phyloP scores from a whole-genome alignment of 2,797 vertebrate genomes.

The Limosa lapponica region DNA sequence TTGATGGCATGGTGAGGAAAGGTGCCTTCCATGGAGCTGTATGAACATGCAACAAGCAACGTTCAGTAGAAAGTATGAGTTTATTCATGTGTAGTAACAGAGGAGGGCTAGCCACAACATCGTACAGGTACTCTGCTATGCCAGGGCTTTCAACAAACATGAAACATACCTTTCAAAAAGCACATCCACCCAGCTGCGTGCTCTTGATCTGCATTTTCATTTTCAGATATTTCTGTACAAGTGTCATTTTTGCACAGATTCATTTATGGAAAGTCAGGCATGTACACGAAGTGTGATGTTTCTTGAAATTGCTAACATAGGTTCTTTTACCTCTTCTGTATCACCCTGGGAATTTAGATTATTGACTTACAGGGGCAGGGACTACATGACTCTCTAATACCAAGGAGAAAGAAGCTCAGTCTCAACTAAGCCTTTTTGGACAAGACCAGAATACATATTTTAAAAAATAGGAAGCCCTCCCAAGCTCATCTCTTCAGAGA shows the following conservation, averaged over 20 bases:
- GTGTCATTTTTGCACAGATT: neutral
- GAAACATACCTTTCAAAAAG: neutral
- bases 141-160: neutral
- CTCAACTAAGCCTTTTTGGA: neutral
- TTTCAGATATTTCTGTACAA: neutral
- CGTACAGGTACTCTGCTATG: neutral
- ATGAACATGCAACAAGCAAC: neutral
- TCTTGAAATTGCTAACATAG: neutral
- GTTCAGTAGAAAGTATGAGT: neutral
- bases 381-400: neutral
- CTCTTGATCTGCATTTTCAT: neutral
- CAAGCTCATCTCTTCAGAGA: neutral
- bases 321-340: neutral
- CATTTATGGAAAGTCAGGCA: neutral
- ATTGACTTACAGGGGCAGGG: neutral
- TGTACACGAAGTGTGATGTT: neutral
- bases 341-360: neutral
- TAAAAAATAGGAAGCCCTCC: neutral
- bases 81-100: neutral
- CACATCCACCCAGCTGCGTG: rapidly evolving
- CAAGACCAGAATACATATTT: neutral
- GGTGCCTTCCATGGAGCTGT: neutral
- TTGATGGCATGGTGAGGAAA: neutral
- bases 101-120: neutral
- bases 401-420: neutral